These are phyloP conservation scores for Brachionus koreanus DNA, from an alignment of 1,140 invertebrate genomes.

Conservation along the genomic window DNA sequence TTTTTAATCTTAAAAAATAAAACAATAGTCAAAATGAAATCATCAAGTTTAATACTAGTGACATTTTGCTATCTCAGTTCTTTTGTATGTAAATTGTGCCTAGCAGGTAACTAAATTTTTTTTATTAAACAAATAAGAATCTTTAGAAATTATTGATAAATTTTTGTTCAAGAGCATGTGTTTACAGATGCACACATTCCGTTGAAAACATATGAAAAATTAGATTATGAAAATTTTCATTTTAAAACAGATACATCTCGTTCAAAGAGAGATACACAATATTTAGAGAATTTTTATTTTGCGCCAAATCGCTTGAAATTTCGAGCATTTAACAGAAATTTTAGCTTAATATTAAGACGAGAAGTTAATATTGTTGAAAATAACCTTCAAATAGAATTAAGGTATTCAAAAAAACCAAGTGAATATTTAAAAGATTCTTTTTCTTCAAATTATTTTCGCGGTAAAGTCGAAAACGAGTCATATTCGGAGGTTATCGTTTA, in stretches of 20 bases:
- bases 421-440: slow-evolving; percentile 20
- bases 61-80: background rate
- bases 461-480: slow-evolving; percentile 7
- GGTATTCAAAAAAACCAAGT: slow-evolving; percentile 17
- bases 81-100: background rate
- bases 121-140: background rate
- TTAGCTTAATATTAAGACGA: background rate
- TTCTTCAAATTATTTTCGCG: slow-evolving; percentile 4
- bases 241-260: background rate
- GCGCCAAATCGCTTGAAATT: slow-evolving; percentile 9
- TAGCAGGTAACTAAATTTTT: background rate
- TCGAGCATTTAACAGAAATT: background rate
- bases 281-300: background rate
- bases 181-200: background rate
- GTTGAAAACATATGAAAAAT: background rate
- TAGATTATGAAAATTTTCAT: slow-evolving; percentile 20
- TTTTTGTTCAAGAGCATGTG: background rate
- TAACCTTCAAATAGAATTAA: background rate
- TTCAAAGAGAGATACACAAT: background rate
- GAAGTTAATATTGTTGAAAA: background rate
- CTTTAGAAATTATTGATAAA: background rate
- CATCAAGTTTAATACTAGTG: background rate
- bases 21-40: background rate
- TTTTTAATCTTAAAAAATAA: background rate
- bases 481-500: slow-evolving; percentile 2